These are phyloP conservation scores for Sapayoa aenigma DNA, from an alignment of 2,113 vertebrate genomes.

Conservation along the genomic window DNA sequence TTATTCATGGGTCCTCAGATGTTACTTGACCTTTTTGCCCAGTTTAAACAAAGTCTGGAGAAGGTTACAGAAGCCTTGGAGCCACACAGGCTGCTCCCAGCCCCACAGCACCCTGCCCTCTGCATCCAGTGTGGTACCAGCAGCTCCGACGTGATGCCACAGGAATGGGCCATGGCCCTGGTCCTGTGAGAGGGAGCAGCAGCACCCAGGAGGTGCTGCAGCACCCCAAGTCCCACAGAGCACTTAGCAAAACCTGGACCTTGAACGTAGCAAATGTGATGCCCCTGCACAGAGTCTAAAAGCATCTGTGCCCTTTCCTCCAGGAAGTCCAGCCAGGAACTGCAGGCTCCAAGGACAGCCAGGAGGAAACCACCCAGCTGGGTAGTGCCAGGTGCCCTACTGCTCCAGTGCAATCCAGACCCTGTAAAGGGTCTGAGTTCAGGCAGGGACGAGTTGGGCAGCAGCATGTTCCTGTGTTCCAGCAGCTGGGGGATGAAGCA, in stretches of 20 bases:
- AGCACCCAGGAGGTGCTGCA: neutral
- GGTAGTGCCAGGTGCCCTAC: neutral
- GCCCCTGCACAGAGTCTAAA: neutral
- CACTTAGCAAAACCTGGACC: neutral
- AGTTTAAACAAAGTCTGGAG: slow-evolving; percentile 28
- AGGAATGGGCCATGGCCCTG: accelerated
- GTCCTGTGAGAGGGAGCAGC: neutral
- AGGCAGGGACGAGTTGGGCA: neutral
- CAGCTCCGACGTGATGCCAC: accelerated
- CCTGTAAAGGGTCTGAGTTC: neutral
- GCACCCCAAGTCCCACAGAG: neutral
- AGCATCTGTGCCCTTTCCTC: neutral
- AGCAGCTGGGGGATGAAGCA: neutral
- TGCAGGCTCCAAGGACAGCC: neutral
- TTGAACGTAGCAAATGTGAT: neutral
- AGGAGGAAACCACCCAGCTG: neutral
- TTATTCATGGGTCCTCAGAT: slow-evolving; percentile 38
- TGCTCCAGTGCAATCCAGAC: neutral
- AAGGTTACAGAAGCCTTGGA: neutral
- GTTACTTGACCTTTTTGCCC: slow-evolving; percentile 42
- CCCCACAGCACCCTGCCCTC: neutral
- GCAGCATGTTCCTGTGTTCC: accelerated
- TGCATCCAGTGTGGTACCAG: accelerated
- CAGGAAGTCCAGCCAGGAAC: neutral
- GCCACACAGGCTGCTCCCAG: neutral